Evolutionary conservation across 1,140 invertebrate genomes (phyloP).

Genomic region (Amyelois transitella): DNA sequence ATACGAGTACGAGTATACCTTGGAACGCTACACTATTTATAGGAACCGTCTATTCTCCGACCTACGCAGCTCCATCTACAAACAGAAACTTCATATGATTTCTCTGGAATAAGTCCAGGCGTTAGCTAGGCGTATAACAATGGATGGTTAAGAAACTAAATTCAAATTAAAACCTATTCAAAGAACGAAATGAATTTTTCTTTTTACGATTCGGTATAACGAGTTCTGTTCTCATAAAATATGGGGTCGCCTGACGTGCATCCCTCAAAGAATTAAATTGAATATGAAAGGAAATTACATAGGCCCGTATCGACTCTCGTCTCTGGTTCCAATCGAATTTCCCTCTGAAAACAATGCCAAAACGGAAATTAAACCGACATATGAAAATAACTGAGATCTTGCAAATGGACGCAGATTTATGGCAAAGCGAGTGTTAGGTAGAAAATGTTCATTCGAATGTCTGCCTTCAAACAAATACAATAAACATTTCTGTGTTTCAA

Average conservation of each 20-base stretch:
- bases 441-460: not conserved
- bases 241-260: conserved; percentile 30
- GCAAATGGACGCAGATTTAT: conserved; percentile 34
- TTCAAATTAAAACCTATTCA: not conserved
- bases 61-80: too few species aligned
- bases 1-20: too few species aligned
- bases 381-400: conserved; percentile 44
- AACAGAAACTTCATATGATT: too few species aligned
- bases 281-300: conserved; percentile 64
- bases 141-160: not conserved
- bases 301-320: conserved; percentile 42
- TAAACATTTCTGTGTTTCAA: not conserved
- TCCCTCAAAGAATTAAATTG: conserved; percentile 53
- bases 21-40: too few species aligned
- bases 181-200: conserved; percentile 26
- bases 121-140: not conserved
- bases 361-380: conserved; percentile 62
- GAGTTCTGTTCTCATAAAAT: conserved; percentile 30
- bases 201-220: conserved; percentile 28
- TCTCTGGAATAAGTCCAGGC: not conserved
- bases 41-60: too few species aligned
- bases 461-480: not conserved
- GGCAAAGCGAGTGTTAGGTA: conserved; percentile 7
- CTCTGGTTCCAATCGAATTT: conserved; percentile 53
- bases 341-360: conserved; percentile 56